phyloP scores from a whole-genome alignment of 2,113 vertebrate genomes.

The Emydocephalus ijimae region DNA sequence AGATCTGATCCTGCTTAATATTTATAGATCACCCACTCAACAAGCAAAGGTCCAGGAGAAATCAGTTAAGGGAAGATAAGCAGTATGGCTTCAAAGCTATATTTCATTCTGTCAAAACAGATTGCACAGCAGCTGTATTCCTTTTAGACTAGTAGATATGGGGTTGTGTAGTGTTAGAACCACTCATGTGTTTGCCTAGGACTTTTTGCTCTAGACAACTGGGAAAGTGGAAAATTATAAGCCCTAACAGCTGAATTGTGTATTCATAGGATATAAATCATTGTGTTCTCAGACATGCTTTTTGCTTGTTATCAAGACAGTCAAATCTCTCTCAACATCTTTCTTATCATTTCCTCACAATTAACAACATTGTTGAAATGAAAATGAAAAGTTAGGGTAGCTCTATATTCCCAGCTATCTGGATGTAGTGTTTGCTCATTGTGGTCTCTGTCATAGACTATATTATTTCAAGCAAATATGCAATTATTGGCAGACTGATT shows the following conservation, averaged over 20 bases:
- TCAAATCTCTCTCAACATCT: background rate
- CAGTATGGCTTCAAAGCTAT: background rate
- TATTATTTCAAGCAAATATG: background rate
- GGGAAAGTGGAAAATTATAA: background rate
- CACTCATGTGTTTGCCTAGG: background rate
- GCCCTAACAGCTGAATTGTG: background rate
- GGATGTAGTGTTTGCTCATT: background rate
- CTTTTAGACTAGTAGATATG: background rate
- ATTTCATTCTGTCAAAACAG: background rate
- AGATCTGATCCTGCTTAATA: background rate
- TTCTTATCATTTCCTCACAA: background rate
- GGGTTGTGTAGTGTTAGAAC: background rate
- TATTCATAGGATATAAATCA: accelerated
- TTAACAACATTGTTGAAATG: background rate
- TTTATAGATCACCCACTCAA: background rate
- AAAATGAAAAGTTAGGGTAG: background rate
- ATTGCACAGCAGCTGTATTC: background rate
- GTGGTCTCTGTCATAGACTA: background rate
- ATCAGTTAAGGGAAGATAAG: background rate
- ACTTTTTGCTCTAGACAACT: background rate
- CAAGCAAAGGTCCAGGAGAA: background rate
- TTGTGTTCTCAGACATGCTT: background rate
- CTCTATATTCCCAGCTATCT: background rate
- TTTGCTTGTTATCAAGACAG: background rate
- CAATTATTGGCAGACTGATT: background rate